Evolutionary conservation across 1,140 invertebrate genomes (phyloP).

Genomic region (Archivesica marissinica): DNA sequence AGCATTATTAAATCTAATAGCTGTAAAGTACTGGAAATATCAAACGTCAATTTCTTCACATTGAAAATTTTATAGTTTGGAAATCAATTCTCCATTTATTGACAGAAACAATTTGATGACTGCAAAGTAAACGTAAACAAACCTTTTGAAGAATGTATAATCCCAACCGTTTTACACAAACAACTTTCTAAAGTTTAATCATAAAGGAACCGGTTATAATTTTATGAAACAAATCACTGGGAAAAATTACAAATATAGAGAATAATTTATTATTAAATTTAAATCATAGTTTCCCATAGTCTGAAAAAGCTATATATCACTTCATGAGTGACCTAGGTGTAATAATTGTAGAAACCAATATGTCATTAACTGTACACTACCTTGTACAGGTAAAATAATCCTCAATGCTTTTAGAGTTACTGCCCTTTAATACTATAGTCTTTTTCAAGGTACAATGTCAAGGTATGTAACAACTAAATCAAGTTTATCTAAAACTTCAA

Average conservation of each 20-base stretch:
- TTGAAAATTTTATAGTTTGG: neutral
- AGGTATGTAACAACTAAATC: neutral
- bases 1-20: neutral
- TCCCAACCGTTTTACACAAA: neutral
- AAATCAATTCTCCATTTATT: neutral
- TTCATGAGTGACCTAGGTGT: neutral
- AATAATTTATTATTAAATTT: too few relatives aligned
- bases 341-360: neutral
- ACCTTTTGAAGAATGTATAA: neutral
- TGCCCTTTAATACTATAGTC: constrained; percentile 38
- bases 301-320: neutral
- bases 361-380: constrained; percentile 2
- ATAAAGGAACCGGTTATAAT: neutral
- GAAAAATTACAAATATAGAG: too few relatives aligned
- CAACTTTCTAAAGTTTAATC: neutral
- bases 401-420: constrained; percentile 1
- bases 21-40: neutral
- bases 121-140: constrained; percentile 4
- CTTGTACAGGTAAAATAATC: constrained; percentile 29
- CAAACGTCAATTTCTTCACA: neutral
- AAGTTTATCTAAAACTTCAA: too few relatives aligned
- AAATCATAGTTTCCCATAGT: too few relatives aligned
- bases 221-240: too few relatives aligned
- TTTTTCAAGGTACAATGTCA: neutral
- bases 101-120: neutral